Percentiles rank a stretch among this genome's conserved stretches.
These are phyloP conservation scores for Gandaritis pyraliata DNA, from an alignment of 2,888 invertebrate genomes.

Conservation along the genomic window DNA sequence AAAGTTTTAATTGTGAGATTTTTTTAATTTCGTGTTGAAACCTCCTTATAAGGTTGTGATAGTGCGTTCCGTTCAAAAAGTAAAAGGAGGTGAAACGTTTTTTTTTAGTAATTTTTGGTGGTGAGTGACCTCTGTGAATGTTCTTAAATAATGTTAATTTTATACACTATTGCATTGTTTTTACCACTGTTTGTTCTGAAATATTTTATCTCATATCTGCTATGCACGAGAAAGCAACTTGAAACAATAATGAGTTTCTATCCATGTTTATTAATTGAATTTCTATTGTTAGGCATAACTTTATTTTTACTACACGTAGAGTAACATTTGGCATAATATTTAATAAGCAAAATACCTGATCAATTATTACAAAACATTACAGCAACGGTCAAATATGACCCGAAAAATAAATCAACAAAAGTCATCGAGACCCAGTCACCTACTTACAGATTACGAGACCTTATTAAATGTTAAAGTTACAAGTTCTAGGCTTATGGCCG, in stretches of 20 bases:
- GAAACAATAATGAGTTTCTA: neutral
- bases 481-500: conserved; percentile 40
- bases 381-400: conserved; percentile 28
- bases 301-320: neutral
- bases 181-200: conserved; percentile 7
- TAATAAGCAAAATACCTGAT: conserved; percentile 8
- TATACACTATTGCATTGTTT: conserved; percentile 2
- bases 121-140: conserved; percentile 52
- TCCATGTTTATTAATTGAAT: neutral
- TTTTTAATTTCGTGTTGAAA: conserved; percentile 49
- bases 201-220: neutral
- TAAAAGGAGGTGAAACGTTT: conserved; percentile 75
- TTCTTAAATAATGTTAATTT: conserved; percentile 17
- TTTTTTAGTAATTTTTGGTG: conserved; percentile 56
- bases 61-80: conserved; percentile 54
- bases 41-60: conserved; percentile 23
- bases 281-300: neutral
- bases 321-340: neutral
- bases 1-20: conserved; percentile 37
- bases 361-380: conserved; percentile 26
- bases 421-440: conserved; percentile 35
- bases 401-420: conserved; percentile 31
- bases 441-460: conserved; percentile 41
- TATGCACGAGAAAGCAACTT: conserved; percentile 4
- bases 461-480: conserved; percentile 42